Base-by-base conservation (phyloP, 2,113 vertebrate genomes). In the Calyptommatus sinebrachiatus region DNA sequence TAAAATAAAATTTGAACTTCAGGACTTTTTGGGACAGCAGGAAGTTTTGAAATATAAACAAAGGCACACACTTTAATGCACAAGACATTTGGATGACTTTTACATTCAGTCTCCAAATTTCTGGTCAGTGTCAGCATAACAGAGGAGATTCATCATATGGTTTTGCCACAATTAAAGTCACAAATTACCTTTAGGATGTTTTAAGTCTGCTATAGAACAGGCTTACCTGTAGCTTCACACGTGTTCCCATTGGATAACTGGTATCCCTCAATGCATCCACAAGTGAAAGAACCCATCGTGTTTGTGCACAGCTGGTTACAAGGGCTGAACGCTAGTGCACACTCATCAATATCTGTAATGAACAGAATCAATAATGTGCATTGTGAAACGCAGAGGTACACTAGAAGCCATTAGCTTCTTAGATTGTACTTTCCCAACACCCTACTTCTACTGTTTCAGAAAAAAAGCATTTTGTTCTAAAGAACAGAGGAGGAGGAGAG, bases 231-330 rank as follows among this genome's bases (percentile, higher is more conserved):
- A 76, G 94, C 94, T 41, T 80, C 80, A 4, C 97, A 99, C 20
- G 53, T 0, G 0, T 93, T 94, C 72, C 83, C 86, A 1, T 88
- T 92, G 18, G 79, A 71, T 65, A 95, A 89, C 61, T 73, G 90
- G 74, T 97, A 96, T 31, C 96, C 97, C 21, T 91, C 81, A 66
- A 90, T 78, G 81, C 97, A 99, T 16, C 72, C 53, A 0, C 97
- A 98, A 69, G 83, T 91, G 85, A 94, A 97, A 50, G 95, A 91
- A 0, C 97, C 97, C 0, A 84, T 82, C 0, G 91, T 94, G 62
- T 98, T 98, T 10, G 50, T 84, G 88, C 97, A 98, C 12, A 93
- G 77, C 78, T 98, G 97, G 77, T 86, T 92, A 86, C 97, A 99
- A 16, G 95, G 95, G 63, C 91, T 81, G 41, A 92, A 95, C 4